These are phyloP conservation scores for Andrena camellia DNA, from an alignment of 2,888 invertebrate species.

Conservation along the genomic window DNA sequence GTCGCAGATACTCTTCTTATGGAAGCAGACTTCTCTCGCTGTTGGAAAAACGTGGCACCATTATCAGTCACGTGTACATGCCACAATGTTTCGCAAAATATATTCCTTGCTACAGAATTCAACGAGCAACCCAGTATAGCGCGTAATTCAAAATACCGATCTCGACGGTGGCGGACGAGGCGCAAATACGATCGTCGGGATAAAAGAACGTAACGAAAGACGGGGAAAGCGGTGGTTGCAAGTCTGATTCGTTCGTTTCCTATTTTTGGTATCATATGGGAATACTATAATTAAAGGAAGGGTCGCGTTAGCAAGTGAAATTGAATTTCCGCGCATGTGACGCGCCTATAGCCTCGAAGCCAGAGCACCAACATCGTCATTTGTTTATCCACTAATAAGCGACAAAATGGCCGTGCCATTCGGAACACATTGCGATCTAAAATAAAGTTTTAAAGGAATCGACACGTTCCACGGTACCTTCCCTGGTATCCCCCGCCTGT, in stretches of 20 bases:
- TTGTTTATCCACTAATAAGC: slow-evolving; percentile 82
- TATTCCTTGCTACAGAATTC: too few relatives aligned
- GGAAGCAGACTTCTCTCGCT: too few relatives aligned
- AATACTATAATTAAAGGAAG: slow-evolving; percentile 56
- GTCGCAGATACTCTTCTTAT: too few relatives aligned
- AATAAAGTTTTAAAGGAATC: slow-evolving; percentile 59
- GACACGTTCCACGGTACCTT: slow-evolving; percentile 3
- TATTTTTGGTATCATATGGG: slow-evolving; percentile 65
- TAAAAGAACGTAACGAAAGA: not conserved
- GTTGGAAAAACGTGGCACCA: too few relatives aligned
- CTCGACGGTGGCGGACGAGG: too few relatives aligned
- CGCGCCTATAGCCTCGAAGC: slow-evolving; percentile 74
- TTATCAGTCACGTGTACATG: too few relatives aligned
- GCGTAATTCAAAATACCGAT: too few relatives aligned
- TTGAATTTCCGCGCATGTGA: slow-evolving; percentile 74
- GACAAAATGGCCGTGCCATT: slow-evolving; percentile 79
- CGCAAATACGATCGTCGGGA: too few relatives aligned
- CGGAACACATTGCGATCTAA: slow-evolving; percentile 55
- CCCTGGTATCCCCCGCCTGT: not conserved
- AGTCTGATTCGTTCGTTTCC: slow-evolving; percentile 42
- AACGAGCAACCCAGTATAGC: too few relatives aligned
- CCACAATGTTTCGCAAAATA: too few relatives aligned
- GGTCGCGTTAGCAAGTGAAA: slow-evolving; percentile 50
- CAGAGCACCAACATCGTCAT: slow-evolving; percentile 74
- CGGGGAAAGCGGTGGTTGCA: slow-evolving; percentile 18